Conservation (phyloP, 2,113 vertebrate genomes). For the Scomber scombrus region DNA sequence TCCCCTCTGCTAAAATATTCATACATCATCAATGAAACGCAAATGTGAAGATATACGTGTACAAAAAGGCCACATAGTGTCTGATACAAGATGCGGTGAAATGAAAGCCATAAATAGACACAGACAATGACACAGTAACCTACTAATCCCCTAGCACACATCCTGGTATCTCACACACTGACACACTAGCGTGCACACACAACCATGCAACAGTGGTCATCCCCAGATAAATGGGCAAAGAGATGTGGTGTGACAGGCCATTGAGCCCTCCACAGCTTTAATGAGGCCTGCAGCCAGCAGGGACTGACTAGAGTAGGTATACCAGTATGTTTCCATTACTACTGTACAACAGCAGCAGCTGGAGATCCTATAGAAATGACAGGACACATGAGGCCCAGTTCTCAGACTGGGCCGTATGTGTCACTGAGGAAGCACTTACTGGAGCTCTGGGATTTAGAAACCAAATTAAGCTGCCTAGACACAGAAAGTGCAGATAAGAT, state of each 20-base stretch:
- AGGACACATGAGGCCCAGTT: slow-evolving; percentile 28
- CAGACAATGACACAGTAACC: slow-evolving; percentile 60
- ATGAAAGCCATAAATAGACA: slow-evolving; percentile 16
- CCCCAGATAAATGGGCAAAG: slow-evolving; percentile 68
- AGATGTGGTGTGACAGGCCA: slow-evolving; percentile 64
- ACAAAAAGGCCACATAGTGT: background rate
- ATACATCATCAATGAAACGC: background rate
- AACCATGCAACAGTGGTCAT: slow-evolving; percentile 45
- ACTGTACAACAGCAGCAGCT: slow-evolving; percentile 29
- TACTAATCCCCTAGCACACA: slow-evolving; percentile 55
- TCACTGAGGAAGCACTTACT: slow-evolving; percentile 4
- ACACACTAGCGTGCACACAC: slow-evolving; percentile 24
- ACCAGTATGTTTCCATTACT: slow-evolving; percentile 72
- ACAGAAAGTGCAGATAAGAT: slow-evolving; percentile 4
- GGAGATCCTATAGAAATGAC: slow-evolving; percentile 38
- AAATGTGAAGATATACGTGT: background rate
- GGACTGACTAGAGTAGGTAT: slow-evolving; percentile 41
- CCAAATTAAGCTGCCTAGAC: slow-evolving; percentile 14
- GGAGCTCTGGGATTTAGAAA: background rate
- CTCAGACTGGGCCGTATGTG: too few species aligned
- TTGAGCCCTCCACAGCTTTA: slow-evolving; percentile 55
- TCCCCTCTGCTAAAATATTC: background rate
- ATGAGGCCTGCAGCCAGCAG: slow-evolving; percentile 68
- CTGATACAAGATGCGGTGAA: background rate
- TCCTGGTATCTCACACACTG: slow-evolving; percentile 20